These are phyloP conservation scores for Mareca penelope DNA, from an alignment of 2,797 vertebrate genomes.

Conservation along the genomic window DNA sequence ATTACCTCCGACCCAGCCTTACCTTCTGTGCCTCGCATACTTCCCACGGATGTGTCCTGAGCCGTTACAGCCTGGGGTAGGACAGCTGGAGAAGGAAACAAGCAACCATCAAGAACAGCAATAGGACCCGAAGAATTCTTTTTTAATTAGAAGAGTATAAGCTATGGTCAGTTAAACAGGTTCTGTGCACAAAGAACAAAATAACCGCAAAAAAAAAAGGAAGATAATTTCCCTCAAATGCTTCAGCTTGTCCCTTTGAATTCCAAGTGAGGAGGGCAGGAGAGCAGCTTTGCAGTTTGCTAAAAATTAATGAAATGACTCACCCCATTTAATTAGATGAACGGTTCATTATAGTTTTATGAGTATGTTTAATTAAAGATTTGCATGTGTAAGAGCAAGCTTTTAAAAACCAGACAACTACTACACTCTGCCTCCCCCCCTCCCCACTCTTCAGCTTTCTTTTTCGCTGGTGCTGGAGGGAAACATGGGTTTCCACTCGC, in stretches of 20 bases:
- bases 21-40: conserved; percentile 97
- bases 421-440: background rate
- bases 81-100: conserved; percentile 87
- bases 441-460: background rate
- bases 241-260: conserved; percentile 54
- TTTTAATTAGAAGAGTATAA: background rate
- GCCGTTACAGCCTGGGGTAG: conserved; percentile 95
- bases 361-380: conserved; percentile 75
- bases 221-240: conserved; percentile 47
- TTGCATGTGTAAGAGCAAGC: conserved; percentile 62
- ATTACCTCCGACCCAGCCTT: conserved; percentile 40
- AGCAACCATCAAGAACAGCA: conserved; percentile 25
- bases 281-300: conserved; percentile 39
- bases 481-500: background rate
- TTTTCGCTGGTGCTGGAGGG: background rate
- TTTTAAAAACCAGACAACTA: conserved; percentile 39
- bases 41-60: conserved; percentile 95
- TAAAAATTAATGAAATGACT: conserved; percentile 76
- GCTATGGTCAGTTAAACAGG: background rate
- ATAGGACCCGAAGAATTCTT: background rate
- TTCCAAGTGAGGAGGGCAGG: conserved; percentile 39
- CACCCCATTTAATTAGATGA: conserved; percentile 74
- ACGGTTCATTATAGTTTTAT: conserved; percentile 65
- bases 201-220: background rate
- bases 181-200: background rate